Percentiles rank a stretch among this genome's conserved stretches.
Conservation (phyloP, 92 coral and sea anemone genomes). For the Siderastrea siderea region DNA sequence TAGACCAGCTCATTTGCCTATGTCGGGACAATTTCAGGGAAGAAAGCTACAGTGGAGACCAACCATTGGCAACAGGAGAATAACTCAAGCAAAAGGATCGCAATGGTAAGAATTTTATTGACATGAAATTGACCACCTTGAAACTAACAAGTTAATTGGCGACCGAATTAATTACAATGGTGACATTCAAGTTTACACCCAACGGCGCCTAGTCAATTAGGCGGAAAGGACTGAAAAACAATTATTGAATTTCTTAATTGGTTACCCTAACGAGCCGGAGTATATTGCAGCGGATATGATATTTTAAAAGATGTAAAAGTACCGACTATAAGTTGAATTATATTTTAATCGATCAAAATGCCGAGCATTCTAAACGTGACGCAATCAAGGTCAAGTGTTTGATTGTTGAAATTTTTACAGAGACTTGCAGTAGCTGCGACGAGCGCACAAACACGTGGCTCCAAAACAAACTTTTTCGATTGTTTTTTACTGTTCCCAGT, state of each 20-base stretch:
- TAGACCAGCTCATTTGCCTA: conserved; percentile 35
- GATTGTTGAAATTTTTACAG: neutral
- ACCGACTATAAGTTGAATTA: neutral
- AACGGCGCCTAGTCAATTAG: neutral
- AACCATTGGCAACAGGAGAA: conserved; percentile 22
- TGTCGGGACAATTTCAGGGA: conserved; percentile 63
- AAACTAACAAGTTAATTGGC: neutral
- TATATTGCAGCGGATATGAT: neutral
- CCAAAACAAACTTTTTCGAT: too few species aligned
- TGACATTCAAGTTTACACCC: neutral
- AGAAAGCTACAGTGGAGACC: conserved; percentile 57
- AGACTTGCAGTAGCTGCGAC: too few species aligned
- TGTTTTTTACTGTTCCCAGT: too few species aligned
- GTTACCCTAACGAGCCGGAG: neutral
- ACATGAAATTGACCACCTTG: conserved; percentile 2
- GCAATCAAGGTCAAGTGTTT: neutral
- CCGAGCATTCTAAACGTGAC: neutral
- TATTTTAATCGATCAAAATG: conserved; percentile 13
- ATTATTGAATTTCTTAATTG: neutral
- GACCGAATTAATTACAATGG: neutral
- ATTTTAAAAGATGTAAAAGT: neutral
- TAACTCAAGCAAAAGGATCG: conserved; percentile 22
- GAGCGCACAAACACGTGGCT: too few species aligned
- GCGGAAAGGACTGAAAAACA: neutral
- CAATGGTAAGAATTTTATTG: conserved; percentile 37